phyloP scores from a whole-genome alignment of 2,113 vertebrate genomes.

The Todiramphus saurophagus region DNA sequence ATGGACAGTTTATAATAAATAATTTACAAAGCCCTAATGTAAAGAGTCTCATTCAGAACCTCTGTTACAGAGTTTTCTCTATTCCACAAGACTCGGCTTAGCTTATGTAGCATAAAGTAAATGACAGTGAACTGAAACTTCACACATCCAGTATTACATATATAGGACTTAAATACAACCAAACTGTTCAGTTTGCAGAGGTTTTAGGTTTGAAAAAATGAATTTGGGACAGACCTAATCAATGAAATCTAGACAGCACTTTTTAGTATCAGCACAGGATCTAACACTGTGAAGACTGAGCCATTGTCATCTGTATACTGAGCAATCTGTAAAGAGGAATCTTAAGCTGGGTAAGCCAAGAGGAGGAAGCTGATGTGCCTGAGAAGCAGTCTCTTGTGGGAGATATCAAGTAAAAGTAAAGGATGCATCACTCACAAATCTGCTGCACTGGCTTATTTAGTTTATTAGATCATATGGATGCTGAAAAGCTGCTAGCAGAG shows the following conservation, averaged over 20 bases:
- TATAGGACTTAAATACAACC: neutral
- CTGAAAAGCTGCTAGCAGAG: no score
- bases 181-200: neutral
- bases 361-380: neutral
- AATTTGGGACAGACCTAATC: neutral
- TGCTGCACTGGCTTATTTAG: neutral
- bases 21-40: neutral
- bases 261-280: neutral
- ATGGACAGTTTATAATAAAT: neutral
- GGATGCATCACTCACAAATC: neutral
- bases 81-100: neutral
- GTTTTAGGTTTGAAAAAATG: neutral
- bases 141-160: neutral
- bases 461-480: neutral
- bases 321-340: neutral
- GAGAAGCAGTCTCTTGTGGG: neutral
- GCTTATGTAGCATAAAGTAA: neutral
- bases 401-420: neutral
- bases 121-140: neutral
- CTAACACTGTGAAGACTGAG: neutral
- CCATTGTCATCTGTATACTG: neutral
- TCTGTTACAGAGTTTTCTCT: neutral
- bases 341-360: neutral
- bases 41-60: neutral
- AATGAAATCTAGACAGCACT: neutral